A percentile compares a stretch with the other conserved stretches of the same genome.
These are phyloP conservation scores for Melanostoma scalare DNA, from an alignment of 2,888 invertebrate genomes.

Conservation along the genomic window DNA sequence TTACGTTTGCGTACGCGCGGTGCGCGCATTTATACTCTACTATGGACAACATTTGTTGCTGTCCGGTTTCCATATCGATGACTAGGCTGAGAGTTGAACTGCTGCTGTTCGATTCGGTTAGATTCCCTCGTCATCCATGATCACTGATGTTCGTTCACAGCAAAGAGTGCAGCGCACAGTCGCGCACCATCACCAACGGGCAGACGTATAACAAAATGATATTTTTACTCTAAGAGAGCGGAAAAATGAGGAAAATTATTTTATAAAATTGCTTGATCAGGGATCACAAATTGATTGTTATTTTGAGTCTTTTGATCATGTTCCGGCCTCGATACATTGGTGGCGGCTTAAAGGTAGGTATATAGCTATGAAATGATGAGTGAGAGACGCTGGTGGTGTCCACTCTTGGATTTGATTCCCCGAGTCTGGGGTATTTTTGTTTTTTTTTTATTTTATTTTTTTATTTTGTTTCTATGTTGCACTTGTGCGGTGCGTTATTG, in stretches of 20 bases:
- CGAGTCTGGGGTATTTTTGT: constrained; percentile 34
- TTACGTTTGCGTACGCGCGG: constrained; percentile 69
- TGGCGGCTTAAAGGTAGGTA: constrained; percentile 19
- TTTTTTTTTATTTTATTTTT: constrained; percentile 1
- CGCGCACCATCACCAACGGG: constrained; percentile 14
- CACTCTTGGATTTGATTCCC: constrained; percentile 38
- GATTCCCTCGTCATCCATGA: constrained; percentile 7
- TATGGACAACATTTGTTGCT: not conserved
- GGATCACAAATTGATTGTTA: constrained; percentile 81
- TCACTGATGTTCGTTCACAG: not conserved
- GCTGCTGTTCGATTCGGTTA: constrained; percentile 44
- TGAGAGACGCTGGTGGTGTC: constrained; percentile 13
- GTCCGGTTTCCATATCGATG: constrained; percentile 19
- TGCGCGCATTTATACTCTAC: constrained; percentile 21
- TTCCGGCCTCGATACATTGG: constrained; percentile 62
- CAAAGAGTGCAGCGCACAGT: not conserved
- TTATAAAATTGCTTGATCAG: constrained; percentile 80
- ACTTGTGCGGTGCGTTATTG: constrained; percentile 13
- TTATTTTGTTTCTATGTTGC: constrained; percentile 5
- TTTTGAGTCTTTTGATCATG: constrained; percentile 76
- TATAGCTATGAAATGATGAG: constrained; percentile 16
- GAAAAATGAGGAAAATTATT: constrained; percentile 76
- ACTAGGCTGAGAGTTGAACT: constrained; percentile 21
- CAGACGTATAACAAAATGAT: constrained; percentile 71
- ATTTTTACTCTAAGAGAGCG: constrained; percentile 75